Evolutionary conservation across 2,797 vertebrate species (phyloP).

Genomic region (Gephyroberyx darwinii): DNA sequence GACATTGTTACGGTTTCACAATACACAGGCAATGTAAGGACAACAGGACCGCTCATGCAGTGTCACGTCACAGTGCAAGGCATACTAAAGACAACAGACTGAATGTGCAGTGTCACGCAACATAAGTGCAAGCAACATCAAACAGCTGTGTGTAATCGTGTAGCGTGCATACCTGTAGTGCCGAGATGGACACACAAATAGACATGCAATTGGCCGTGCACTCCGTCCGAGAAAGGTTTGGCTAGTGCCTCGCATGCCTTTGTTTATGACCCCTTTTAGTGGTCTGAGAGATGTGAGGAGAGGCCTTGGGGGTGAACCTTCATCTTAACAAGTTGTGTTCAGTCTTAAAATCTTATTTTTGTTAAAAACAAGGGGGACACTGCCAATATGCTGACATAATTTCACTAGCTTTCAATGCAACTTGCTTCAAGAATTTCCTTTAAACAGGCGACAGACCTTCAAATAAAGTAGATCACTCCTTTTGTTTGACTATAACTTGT

Average conservation of each 20-base stretch:
- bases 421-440: no score
- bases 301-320: conserved; percentile 20
- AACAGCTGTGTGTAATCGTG: not conserved
- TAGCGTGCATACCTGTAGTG: not conserved
- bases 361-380: conserved; percentile 6
- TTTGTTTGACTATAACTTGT: not conserved
- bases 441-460: conserved; percentile 16
- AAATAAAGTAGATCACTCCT: not conserved
- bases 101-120: no score
- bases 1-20: no score
- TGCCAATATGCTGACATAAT: not conserved
- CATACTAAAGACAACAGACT: no score
- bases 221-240: not conserved
- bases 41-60: no score
- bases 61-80: no score
- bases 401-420: not conserved
- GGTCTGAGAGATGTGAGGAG: not conserved
- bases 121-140: not conserved
- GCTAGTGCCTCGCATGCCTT: not conserved
- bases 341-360: conserved; percentile 1
- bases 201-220: conserved; percentile 19
- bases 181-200: not conserved
- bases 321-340: conserved; percentile 12
- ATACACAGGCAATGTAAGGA: no score
- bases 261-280: conserved; percentile 36